phyloP scores from a whole-genome alignment of 1,140 invertebrate genomes.

The Carposina sasakii region DNA sequence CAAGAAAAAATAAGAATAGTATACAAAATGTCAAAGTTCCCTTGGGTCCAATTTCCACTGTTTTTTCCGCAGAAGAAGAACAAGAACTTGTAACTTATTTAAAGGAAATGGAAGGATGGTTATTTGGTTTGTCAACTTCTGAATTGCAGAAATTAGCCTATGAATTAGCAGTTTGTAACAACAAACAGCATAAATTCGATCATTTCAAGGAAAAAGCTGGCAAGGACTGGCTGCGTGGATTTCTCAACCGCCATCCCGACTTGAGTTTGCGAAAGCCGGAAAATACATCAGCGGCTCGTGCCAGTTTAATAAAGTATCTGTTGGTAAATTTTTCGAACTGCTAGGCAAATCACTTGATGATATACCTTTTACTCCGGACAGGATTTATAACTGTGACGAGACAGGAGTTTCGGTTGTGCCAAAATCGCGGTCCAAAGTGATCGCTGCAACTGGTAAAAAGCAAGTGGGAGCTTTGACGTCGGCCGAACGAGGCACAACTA shows the following conservation, averaged over 20 bases:
- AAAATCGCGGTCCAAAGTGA: constrained; percentile 44
- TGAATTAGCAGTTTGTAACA: constrained; percentile 11
- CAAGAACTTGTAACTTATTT: constrained; percentile 15
- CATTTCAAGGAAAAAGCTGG: constrained; percentile 21
- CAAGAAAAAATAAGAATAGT: constrained; percentile 3
- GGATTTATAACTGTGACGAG: constrained; percentile 53
- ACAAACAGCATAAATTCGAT: constrained; percentile 2
- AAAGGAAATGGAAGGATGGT: constrained; percentile 17
- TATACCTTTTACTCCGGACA: constrained; percentile 29
- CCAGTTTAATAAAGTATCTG: constrained; percentile 16
- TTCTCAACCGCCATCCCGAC: constrained; percentile 34
- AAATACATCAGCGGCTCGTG: constrained; percentile 21
- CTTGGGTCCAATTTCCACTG: neutral
- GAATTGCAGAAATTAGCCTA: constrained; percentile 5
- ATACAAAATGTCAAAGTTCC: constrained; percentile 2
- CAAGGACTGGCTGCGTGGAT: constrained; percentile 30
- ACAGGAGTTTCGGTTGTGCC: constrained; percentile 58
- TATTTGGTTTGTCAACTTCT: constrained; percentile 17
- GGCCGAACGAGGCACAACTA: constrained; percentile 44
- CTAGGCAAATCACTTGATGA: constrained; percentile 3
- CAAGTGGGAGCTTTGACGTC: constrained; percentile 44
- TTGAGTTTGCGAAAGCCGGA: constrained; percentile 27
- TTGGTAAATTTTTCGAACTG: constrained; percentile 1
- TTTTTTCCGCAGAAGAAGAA: constrained; percentile 12
- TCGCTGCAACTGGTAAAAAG: constrained; percentile 40